Evolutionary conservation across 2,113 vertebrate species (phyloP).

Genomic region (Callaeas wilsoni): DNA sequence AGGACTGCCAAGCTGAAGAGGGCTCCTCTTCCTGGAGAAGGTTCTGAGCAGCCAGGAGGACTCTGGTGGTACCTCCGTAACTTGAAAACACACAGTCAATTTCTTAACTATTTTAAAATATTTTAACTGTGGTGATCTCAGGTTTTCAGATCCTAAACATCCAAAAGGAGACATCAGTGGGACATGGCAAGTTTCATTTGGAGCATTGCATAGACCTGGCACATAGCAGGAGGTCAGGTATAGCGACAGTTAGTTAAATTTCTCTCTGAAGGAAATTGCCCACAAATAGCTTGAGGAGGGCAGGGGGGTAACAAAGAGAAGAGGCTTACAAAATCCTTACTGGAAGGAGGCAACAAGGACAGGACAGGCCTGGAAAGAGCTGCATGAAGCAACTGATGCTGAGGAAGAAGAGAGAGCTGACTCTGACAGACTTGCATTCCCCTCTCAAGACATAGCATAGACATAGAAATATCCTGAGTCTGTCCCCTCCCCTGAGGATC

Average conservation of each 20-base stretch:
- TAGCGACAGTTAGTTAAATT: rapidly evolving
- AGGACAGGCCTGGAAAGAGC: background rate
- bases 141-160: background rate
- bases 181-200: background rate
- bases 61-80: background rate
- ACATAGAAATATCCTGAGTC: rapidly evolving
- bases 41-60: background rate
- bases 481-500: background rate
- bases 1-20: background rate
- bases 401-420: background rate
- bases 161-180: background rate
- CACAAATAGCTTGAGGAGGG: background rate
- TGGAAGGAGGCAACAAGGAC: background rate
- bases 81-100: background rate
- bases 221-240: background rate
- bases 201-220: background rate
- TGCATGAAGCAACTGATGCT: background rate
- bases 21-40: background rate
- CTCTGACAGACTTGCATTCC: background rate
- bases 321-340: background rate
- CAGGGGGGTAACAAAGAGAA: background rate
- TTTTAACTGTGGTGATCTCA: background rate
- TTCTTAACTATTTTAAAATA: background rate
- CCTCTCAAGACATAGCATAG: background rate
- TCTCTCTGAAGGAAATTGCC: background rate